Evolutionary conservation across 2,888 invertebrate species (phyloP).

Genomic region (Melipona bicolor): DNA sequence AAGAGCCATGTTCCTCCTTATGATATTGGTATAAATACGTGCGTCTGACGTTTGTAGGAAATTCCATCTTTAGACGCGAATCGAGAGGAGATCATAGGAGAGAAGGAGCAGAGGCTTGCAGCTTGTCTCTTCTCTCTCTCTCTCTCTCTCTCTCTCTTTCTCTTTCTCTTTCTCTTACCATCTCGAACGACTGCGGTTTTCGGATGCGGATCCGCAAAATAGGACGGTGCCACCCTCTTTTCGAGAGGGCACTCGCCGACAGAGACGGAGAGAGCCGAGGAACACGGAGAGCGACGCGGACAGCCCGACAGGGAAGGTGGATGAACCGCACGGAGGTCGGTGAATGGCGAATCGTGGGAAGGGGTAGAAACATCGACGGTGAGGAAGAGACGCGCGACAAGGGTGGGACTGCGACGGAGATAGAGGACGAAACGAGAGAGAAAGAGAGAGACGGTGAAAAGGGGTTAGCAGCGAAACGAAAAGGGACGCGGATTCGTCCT

Average conservation of each 20-base stretch:
- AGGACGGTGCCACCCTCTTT: slow-evolving; percentile 67
- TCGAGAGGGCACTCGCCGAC: slow-evolving; percentile 62
- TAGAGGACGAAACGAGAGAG: slow-evolving; percentile 16
- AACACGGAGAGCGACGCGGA: slow-evolving; percentile 27
- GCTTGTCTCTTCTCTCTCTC: slow-evolving; percentile 6
- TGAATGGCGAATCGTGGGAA: slow-evolving; percentile 47
- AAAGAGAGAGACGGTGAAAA: slow-evolving; percentile 10
- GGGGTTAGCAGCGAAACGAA: slow-evolving; percentile 36
- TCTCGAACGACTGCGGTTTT: slow-evolving; percentile 72
- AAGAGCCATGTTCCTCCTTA: too few species aligned
- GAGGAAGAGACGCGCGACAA: slow-evolving; percentile 31
- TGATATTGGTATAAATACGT: too few species aligned
- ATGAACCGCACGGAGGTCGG: slow-evolving; percentile 75
- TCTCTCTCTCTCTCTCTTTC: not conserved
- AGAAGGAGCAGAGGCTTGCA: slow-evolving; percentile 11
- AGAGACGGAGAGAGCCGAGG: slow-evolving; percentile 24
- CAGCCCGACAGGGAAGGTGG: slow-evolving; percentile 69
- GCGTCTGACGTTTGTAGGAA: too few species aligned
- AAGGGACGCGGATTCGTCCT: slow-evolving; percentile 61
- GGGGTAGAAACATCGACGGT: slow-evolving; percentile 39
- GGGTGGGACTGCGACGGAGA: slow-evolving; percentile 8
- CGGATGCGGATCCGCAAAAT: slow-evolving; percentile 76
- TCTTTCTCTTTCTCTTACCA: slow-evolving; percentile 24
- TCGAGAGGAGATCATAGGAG: not conserved
- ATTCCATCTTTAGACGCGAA: too few species aligned